These are phyloP conservation scores for Apaloderma vittatum DNA, from an alignment of 2,113 vertebrate genomes.

Conservation along the genomic window DNA sequence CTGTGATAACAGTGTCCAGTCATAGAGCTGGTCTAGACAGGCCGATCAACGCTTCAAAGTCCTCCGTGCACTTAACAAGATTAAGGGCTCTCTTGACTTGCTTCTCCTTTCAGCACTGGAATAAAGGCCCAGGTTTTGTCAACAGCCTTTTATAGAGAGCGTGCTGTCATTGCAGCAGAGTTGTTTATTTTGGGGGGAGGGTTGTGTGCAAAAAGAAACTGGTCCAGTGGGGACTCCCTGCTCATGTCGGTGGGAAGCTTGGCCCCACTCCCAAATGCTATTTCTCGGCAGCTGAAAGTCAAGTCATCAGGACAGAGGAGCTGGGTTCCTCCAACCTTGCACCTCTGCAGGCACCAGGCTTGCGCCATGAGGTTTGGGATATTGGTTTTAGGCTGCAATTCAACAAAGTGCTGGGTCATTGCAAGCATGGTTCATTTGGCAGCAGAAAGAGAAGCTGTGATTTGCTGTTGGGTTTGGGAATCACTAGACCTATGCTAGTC, in stretches of 20 bases:
- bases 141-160: neutral
- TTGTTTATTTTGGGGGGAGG: neutral
- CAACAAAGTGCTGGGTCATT: accelerated
- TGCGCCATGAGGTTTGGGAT: accelerated
- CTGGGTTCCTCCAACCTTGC: neutral
- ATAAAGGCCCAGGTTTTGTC: neutral
- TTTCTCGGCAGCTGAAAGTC: neutral
- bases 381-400: neutral
- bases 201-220: neutral
- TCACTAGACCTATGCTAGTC: neutral
- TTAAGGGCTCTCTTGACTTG: neutral
- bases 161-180: neutral
- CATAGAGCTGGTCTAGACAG: neutral
- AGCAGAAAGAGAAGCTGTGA: neutral
- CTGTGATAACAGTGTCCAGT: neutral
- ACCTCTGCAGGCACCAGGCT: neutral
- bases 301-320: neutral
- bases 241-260: neutral
- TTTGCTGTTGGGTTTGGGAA: neutral
- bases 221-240: neutral
- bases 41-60: neutral
- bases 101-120: neutral
- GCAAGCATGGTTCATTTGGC: neutral
- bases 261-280: neutral
- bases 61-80: neutral